phyloP scores from a whole-genome alignment of 2,113 vertebrate species.

The Podarcis muralis region DNA sequence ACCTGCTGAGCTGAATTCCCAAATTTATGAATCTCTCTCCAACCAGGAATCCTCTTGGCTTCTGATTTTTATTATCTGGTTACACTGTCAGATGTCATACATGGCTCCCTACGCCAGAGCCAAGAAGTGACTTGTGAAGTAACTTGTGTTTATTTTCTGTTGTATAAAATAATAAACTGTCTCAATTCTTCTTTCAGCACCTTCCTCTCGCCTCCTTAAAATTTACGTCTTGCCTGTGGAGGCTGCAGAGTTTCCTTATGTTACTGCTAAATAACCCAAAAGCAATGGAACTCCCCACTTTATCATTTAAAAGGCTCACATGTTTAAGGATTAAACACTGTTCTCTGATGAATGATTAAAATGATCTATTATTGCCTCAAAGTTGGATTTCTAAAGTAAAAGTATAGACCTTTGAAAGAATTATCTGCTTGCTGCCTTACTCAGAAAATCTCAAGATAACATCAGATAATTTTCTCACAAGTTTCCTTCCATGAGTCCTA shows the following conservation, averaged over 20 bases:
- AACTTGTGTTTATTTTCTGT: neutral
- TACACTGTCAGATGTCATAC: neutral
- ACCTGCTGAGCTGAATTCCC: slow-evolving; percentile 47
- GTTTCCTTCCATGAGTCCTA: neutral
- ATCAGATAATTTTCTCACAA: neutral
- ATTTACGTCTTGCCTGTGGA: neutral
- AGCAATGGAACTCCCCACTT: neutral
- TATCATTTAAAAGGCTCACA: neutral
- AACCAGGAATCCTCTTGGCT: neutral
- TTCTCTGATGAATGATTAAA: slow-evolving; percentile 19
- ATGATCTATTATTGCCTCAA: neutral
- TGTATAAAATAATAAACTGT: neutral
- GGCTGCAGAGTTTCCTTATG: neutral
- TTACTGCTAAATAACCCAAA: slow-evolving; percentile 4
- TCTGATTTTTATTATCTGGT: slow-evolving; percentile 54
- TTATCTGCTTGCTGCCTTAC: neutral
- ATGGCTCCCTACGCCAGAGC: neutral
- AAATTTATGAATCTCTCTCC: slow-evolving; percentile 29
- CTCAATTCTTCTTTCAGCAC: neutral
- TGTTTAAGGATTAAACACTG: neutral
- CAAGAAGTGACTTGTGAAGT: slow-evolving; percentile 40
- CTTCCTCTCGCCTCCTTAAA: neutral
- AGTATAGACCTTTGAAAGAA: neutral
- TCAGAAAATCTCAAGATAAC: neutral
- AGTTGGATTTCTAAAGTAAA: neutral